Evolutionary conservation across 30 jellyfish, hydroid and myxozoan genomes (phyloP), one percentile per base, ranked within the genome.

Genomic region (Aurelia sp.): DNA sequence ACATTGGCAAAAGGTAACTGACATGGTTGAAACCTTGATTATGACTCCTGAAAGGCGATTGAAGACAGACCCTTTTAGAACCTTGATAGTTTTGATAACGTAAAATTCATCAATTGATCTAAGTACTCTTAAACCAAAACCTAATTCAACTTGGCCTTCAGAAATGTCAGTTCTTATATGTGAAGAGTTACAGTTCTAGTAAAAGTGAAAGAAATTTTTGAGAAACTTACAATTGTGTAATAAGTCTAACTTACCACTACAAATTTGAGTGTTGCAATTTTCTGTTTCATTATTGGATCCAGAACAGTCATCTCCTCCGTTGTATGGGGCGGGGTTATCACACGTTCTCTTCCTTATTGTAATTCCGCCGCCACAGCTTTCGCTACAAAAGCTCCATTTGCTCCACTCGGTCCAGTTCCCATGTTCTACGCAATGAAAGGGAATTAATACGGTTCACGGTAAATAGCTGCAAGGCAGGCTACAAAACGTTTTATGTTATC

Each of bases 341-440:
- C 96, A 87, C 3, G 60, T 16, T 61, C 96, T 62, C 16, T 78
- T 57, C 38, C 65, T 76, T 30, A 57, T 70, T 10, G 63, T 17
- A 10, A 55, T 33, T 48, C 96, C 96, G 8, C 87, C 91, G 17
- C 91, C 91, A 77, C 96, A 87, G 85, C 96, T 87, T 24, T 76
- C 57, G 44, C 78, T 76, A 63, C 96, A 87, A 12, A 40, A 67
- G 69, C 91, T 67, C 96, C 96, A 87, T 33, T 35, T 18, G 8
- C 79, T 12, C 96, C 96, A 87, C 18, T n/a, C 48, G 17, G 86
- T 51, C 96, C 96, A 87, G 74, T 87, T 87, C n/a, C 96, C 96
- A 74, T 87, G 72, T 70, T 67, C 93, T 73, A 59, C 19, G 27
- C 20, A 40, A 74, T 19, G 13, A 3, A 41, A 21, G 8, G 18